Base-by-base conservation (phyloP, 2,888 invertebrate genomes). In the Phragmatobia fuliginosa region DNA sequence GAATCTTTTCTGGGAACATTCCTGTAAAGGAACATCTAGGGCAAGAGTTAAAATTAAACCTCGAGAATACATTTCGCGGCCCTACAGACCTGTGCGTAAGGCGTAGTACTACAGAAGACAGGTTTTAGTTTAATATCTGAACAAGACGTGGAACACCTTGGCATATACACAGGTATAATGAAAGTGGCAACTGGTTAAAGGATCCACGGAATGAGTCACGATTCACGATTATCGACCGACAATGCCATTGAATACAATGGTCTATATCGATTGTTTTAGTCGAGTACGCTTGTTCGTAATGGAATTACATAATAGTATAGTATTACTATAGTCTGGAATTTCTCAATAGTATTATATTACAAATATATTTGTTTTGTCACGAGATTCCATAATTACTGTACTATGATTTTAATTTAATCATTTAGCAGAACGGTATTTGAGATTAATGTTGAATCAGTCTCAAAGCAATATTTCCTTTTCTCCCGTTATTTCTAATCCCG, bases 101-200 rank as follows among this genome's bases (percentile, higher is more conserved):
- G 66, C 67, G 77, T 81, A 82, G 80, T 82, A 80, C 80, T 77
- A 80, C 68, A 62, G 66, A 66, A 66, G 71, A 82, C 82, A 67
- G 79, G 81, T 82, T 79, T 72, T 10, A 65, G 59, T 74, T 72
- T 77, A 79, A 71, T 79, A 75, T 76, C 74, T 76, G 69, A 49
- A 69, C 72, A 73, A 65, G 78, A 77, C 73, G 82, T 80, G 75
- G 75, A 79, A 73, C 72, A 80, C 82, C 80, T 82, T 82, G 82
- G 79, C 82, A 80, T 74, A 79, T 68, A 75, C 76, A 71, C 71
- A 61, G 49, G 63, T 69, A 72, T 66, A 70, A 73, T 71, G 72
- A 81, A 77, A 76, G 77, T 75, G 67, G 63, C 67, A 68, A 71
- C 74, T 74, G 66, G 68, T 71, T 68, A 68, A 73, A 76, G 74